These are phyloP conservation scores for Teleogryllus occipitalis DNA, from an alignment of 1,140 invertebrate species.

Conservation along the genomic window DNA sequence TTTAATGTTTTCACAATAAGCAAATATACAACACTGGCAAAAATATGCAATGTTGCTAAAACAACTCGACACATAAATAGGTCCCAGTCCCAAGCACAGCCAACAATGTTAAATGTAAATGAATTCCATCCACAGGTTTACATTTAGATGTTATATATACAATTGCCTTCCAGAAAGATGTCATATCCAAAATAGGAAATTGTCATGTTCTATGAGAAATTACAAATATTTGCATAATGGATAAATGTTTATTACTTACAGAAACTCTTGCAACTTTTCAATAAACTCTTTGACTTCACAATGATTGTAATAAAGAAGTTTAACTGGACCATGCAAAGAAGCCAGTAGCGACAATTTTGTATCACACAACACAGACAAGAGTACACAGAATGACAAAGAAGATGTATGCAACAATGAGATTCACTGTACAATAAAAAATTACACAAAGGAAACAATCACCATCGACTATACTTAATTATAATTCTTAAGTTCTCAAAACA, in stretches of 20 bases:
- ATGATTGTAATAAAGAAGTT: not conserved
- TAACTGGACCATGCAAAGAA: not conserved
- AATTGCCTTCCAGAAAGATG: not conserved
- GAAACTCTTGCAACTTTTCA: not conserved
- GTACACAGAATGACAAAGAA: not conserved
- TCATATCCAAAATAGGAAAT: not conserved
- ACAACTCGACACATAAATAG: not conserved
- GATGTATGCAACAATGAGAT: not conserved
- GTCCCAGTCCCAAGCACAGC: conserved; percentile 2
- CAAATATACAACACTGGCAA: not conserved
- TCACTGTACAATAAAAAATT: conserved; percentile 1
- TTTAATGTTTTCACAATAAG: not conserved
- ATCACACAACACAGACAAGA: not conserved
- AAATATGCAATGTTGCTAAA: not conserved
- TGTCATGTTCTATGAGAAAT: not conserved
- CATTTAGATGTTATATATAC: not conserved
- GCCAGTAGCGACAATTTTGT: not conserved
- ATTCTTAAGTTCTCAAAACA: not conserved
- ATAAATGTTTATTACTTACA: not conserved
- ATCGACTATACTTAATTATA: not conserved
- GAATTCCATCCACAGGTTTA: not conserved
- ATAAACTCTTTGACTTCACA: not conserved
- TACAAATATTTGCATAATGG: not conserved
- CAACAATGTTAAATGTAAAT: not conserved
- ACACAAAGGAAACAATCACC: not conserved